Evolutionary conservation across 2,888 invertebrate species (phyloP).

Genomic region (Dicyrtoma fusca): DNA sequence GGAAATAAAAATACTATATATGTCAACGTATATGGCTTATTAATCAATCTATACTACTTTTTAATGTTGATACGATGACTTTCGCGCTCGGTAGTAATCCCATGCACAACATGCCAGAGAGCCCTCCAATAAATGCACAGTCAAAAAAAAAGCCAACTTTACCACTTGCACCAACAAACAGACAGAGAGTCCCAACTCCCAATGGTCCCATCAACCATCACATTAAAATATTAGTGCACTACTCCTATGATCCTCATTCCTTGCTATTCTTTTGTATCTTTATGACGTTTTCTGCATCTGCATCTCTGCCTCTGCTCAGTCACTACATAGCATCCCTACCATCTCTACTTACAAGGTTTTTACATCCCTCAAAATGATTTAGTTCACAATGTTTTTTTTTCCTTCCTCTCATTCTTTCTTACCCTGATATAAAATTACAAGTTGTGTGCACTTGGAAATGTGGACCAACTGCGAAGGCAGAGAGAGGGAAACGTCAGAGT

Average conservation of each 20-base stretch:
- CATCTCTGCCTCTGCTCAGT: too few species aligned
- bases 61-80: slow-evolving; percentile 14
- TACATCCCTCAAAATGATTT: too few species aligned
- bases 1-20: slow-evolving; percentile 26
- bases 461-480: too few species aligned
- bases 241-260: neutral
- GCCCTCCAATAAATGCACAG: slow-evolving; percentile 1
- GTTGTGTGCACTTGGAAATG: neutral
- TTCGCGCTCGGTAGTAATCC: slow-evolving; percentile 15
- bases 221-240: too few species aligned
- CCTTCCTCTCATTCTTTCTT: neutral
- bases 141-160: neutral
- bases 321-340: too few species aligned
- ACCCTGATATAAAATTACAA: slow-evolving; percentile 8
- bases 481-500: too few species aligned
- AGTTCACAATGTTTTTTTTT: too few species aligned
- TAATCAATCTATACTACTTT: slow-evolving; percentile 29
- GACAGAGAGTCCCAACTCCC: neutral
- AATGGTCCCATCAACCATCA: too few species aligned
- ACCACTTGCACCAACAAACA: neutral
- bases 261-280: neutral
- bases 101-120: slow-evolving; percentile 9
- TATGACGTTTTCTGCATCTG: too few species aligned
- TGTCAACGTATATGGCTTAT: slow-evolving; percentile 26
- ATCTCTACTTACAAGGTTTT: too few species aligned